Percentiles rank a stretch among this genome's conserved stretches.
Evolutionary conservation across 2,797 vertebrate genomes (phyloP).

Genomic region (Eleutherodactylus coqui): DNA sequence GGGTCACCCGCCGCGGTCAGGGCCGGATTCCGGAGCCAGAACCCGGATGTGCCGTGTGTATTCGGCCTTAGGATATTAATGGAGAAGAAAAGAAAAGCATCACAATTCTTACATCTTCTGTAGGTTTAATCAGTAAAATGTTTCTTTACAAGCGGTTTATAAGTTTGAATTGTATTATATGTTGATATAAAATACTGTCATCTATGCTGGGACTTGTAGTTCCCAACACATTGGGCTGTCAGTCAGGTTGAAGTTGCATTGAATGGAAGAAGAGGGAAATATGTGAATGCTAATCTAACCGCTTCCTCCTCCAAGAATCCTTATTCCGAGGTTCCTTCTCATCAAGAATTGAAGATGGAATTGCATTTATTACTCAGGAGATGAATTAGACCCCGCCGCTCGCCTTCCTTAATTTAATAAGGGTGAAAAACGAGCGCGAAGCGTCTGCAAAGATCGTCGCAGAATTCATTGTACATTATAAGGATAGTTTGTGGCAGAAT

Average conservation of each 20-base stretch:
- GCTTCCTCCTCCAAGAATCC: neutral
- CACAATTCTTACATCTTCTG: too few species aligned
- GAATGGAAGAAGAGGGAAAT: neutral
- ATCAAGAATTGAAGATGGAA: constrained; percentile 19
- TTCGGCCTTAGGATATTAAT: too few species aligned
- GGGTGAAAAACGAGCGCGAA: neutral
- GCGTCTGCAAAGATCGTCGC: neutral
- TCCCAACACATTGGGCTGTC: neutral
- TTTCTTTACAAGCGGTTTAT: too few species aligned
- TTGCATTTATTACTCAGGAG: constrained; percentile 23
- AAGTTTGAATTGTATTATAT: too few species aligned
- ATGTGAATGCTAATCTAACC: neutral
- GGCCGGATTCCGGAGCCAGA: too few species aligned
- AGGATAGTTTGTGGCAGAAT: neutral
- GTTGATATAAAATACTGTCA: neutral
- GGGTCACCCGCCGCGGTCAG: too few species aligned
- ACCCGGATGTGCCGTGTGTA: too few species aligned
- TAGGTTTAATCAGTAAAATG: too few species aligned
- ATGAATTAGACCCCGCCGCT: constrained; percentile 14
- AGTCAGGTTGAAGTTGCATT: neutral
- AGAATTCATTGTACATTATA: neutral
- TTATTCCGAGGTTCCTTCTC: constrained; percentile 3
- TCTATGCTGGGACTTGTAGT: neutral
- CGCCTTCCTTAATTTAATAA: constrained; percentile 16
- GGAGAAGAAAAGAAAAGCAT: too few species aligned